Percentiles rank a stretch among this genome's conserved stretches.
Conservation (phyloP, 35 echinoderm and acorn worm genomes). For the Patiria miniata region DNA sequence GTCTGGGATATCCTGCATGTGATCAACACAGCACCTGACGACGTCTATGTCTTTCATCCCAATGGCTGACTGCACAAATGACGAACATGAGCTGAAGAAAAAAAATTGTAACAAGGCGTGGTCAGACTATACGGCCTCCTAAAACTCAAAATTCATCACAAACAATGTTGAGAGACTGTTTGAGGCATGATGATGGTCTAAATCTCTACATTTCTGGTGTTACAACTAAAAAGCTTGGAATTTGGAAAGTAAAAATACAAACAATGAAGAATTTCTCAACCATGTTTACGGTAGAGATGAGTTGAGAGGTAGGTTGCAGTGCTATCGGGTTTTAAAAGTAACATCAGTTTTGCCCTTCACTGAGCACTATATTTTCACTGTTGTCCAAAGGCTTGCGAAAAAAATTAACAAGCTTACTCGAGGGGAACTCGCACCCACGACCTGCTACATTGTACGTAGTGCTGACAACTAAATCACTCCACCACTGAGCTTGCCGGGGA, state of each 20-base stretch:
- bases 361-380: too few relatives aligned
- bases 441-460: too few relatives aligned
- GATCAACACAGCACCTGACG: not conserved
- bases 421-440: too few relatives aligned
- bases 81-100: not conserved
- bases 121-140: too few relatives aligned
- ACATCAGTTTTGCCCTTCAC: too few relatives aligned
- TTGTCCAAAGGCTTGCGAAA: too few relatives aligned
- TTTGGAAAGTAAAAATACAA: not conserved
- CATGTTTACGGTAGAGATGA: not conserved
- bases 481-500: too few relatives aligned
- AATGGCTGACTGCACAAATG: not conserved
- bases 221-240: not conserved
- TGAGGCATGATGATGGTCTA: not conserved
- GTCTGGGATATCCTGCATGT: slow-evolving; percentile 25
- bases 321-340: too few relatives aligned
- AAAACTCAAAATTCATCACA: not conserved
- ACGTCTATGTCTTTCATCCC: not conserved
- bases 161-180: not conserved
- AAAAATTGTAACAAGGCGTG: not conserved
- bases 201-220: not conserved
- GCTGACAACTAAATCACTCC: too few relatives aligned
- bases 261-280: not conserved
- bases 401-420: too few relatives aligned
- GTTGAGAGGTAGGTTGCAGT: too few relatives aligned